Evolutionary conservation across 2,888 invertebrate genomes (phyloP).

Genomic region (Periphyllus acericola): DNA sequence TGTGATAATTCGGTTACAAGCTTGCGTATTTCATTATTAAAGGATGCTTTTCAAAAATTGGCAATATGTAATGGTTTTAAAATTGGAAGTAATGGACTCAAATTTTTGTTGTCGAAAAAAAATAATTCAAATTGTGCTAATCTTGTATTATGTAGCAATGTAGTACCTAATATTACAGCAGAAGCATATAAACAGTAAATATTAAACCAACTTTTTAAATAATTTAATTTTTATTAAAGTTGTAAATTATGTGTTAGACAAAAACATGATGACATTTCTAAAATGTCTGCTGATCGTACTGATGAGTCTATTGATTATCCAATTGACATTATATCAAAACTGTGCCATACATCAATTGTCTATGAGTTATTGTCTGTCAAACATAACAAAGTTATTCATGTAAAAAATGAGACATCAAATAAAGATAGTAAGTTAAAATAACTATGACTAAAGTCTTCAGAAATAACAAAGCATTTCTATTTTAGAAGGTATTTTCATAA

Average conservation of each 20-base stretch:
- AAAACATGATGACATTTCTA: conserved; percentile 34
- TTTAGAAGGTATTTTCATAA: conserved; percentile 78
- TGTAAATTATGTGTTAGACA: conserved; percentile 1
- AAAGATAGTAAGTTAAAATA: conserved; percentile 53
- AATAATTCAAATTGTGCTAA: neutral
- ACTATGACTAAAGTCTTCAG: neutral
- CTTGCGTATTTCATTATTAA: conserved; percentile 10
- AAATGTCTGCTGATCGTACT: conserved; percentile 43
- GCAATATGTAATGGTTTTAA: conserved; percentile 17
- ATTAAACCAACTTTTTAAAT: neutral
- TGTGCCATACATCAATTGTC: conserved; percentile 38
- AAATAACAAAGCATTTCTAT: conserved; percentile 36
- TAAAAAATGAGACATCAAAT: conserved; percentile 17
- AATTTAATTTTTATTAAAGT: neutral
- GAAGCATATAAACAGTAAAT: conserved; percentile 35
- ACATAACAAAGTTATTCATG: conserved; percentile 40
- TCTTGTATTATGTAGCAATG: conserved; percentile 35
- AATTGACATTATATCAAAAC: conserved; percentile 26
- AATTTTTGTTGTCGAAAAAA: conserved; percentile 36
- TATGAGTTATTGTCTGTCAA: conserved; percentile 43
- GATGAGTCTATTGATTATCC: conserved; percentile 27
- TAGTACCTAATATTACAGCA: neutral
- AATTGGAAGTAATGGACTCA: conserved; percentile 28
- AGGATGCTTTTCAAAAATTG: conserved; percentile 25
- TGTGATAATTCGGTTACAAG: conserved; percentile 12